A percentile compares a stretch with the other conserved stretches of the same genome.
phyloP scores from a whole-genome alignment of 2,888 invertebrate genomes.

The Ornithoptera alexandrae region DNA sequence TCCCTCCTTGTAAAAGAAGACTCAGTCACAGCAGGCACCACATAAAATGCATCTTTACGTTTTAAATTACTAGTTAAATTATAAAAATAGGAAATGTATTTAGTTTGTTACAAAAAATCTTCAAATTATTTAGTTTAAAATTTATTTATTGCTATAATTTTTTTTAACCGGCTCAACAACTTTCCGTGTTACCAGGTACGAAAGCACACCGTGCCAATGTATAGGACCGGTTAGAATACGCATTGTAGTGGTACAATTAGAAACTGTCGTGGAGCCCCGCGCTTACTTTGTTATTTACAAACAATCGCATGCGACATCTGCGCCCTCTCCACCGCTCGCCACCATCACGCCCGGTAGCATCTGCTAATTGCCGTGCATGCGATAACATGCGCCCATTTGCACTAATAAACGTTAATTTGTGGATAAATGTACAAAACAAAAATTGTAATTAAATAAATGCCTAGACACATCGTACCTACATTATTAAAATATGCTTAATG shows the following conservation, averaged over 20 bases:
- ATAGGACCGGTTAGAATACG: conserved; percentile 77
- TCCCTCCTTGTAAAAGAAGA: too few species aligned
- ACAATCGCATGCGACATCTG: conserved; percentile 73
- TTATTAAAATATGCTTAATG: too few species aligned
- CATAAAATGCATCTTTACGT: too few species aligned
- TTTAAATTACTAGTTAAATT: background rate
- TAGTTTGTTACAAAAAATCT: background rate
- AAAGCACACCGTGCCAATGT: conserved; percentile 63
- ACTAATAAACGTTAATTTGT: background rate
- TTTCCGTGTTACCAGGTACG: conserved; percentile 41
- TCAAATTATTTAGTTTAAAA: background rate
- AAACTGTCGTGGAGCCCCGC: conserved; percentile 69
- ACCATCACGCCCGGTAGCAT: conserved; percentile 43
- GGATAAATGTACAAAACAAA: background rate
- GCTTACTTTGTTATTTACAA: conserved; percentile 74
- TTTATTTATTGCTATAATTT: background rate
- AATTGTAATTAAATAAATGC: too few species aligned
- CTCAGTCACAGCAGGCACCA: too few species aligned
- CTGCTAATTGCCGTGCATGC: conserved; percentile 65
- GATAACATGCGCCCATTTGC: conserved; percentile 31
- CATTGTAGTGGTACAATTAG: conserved; percentile 77
- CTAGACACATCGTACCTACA: too few species aligned
- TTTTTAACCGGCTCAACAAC: conserved; percentile 38
- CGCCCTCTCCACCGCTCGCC: conserved; percentile 43
- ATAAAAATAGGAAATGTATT: background rate